Conservation (phyloP, 2,113 vertebrate species). For the Dasyprocta punctata region DNA sequence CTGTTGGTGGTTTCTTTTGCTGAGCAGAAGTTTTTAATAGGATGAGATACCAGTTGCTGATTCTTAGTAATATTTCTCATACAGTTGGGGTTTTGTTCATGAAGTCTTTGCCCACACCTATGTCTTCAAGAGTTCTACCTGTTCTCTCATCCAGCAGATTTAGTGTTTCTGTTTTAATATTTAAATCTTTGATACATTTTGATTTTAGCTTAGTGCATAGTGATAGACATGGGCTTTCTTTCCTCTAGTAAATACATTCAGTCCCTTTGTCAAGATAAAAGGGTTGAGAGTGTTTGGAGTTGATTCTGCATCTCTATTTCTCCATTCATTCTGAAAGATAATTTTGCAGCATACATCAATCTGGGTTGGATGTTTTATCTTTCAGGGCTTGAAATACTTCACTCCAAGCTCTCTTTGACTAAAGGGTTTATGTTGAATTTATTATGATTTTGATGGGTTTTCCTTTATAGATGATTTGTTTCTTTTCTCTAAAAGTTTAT, state of each 20-base stretch:
- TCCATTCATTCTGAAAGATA: not conserved
- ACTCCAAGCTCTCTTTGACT: not conserved
- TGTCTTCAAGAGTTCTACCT: not conserved
- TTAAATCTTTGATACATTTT: not conserved
- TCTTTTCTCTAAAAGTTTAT: not conserved
- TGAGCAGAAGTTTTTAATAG: not conserved
- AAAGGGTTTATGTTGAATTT: not conserved
- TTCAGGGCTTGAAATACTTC: not conserved
- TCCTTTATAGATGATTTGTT: not conserved
- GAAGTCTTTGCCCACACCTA: not conserved
- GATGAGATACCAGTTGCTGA: not conserved
- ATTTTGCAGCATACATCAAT: not conserved
- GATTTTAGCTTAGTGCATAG: not conserved
- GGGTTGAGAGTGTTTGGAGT: not conserved
- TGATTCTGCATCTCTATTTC: not conserved
- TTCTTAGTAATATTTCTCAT: not conserved
- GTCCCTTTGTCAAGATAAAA: not conserved
- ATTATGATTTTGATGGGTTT: not conserved
- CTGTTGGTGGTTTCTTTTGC: not conserved
- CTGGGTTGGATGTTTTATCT: not conserved
- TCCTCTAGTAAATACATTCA: too few species aligned
- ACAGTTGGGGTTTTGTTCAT: not conserved
- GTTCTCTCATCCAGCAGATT: not conserved
- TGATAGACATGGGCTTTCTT: not conserved
- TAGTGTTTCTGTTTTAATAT: not conserved